Percentiles rank a stretch among this genome's conserved stretches.
Evolutionary conservation across 2,113 vertebrate species (phyloP).

Genomic region (Oncorhynchus nerka): DNA sequence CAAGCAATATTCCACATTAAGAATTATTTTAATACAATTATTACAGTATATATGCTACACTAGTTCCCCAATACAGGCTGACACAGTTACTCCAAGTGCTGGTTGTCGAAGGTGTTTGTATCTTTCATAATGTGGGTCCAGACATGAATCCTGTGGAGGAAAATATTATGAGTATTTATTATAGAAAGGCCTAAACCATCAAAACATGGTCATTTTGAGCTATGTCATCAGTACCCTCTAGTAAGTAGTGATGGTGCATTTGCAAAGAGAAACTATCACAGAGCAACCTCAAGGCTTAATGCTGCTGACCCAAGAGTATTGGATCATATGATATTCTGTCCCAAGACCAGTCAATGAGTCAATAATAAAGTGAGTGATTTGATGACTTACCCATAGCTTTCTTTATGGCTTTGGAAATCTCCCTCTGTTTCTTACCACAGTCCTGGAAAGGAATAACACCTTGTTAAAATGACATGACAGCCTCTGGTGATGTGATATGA

Average conservation of each 20-base stretch:
- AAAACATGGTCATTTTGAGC: neutral
- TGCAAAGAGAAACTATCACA: no score
- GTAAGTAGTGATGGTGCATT: no score
- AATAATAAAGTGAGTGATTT: neutral
- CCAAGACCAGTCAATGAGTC: neutral
- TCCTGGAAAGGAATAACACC: conserved; percentile 65
- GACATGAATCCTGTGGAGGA: conserved; percentile 87
- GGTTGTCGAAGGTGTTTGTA: conserved; percentile 84
- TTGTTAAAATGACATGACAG: no score
- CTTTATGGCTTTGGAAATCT: conserved; percentile 86
- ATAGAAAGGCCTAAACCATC: neutral
- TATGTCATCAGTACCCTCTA: neutral
- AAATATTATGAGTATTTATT: neutral
- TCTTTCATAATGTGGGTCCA: conserved; percentile 85
- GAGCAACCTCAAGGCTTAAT: no score
- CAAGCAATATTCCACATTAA: neutral
- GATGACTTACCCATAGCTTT: conserved; percentile 79
- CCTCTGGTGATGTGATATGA: neutral
- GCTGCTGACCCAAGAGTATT: no score
- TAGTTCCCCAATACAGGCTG: neutral
- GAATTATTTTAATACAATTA: neutral
- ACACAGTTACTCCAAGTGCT: conserved; percentile 69
- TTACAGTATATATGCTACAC: neutral
- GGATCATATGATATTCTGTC: no score
- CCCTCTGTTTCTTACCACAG: conserved; percentile 86